These are phyloP conservation scores for Umimayanthus chanpuru DNA, from an alignment of 92 coral and sea anemone genomes.

Conservation along the genomic window DNA sequence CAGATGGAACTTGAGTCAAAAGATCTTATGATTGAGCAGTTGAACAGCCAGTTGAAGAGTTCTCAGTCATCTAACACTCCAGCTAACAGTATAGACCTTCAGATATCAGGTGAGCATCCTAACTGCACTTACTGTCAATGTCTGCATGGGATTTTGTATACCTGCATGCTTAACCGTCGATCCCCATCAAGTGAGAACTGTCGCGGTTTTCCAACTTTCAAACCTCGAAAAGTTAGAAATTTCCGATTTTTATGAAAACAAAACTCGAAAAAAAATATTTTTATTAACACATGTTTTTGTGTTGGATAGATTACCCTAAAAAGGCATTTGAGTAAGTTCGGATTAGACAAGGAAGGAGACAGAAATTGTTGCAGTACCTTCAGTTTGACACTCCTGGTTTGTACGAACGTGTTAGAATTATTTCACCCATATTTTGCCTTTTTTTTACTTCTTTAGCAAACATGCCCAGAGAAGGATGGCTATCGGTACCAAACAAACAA, in stretches of 20 bases:
- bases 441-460: conserved; percentile 55
- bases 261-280: no score
- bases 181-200: no score
- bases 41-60: conserved; percentile 79
- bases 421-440: not conserved
- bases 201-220: no score
- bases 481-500: conserved; percentile 93
- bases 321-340: no score
- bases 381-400: not conserved
- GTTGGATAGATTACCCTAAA: no score
- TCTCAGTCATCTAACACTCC: conserved; percentile 48
- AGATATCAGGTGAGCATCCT: conserved; percentile 64
- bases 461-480: conserved; percentile 95
- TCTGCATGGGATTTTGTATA: no score
- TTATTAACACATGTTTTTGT: no score
- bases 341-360: not conserved
- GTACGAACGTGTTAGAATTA: no score
- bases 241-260: no score
- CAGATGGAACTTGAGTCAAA: conserved; percentile 97
- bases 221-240: no score
- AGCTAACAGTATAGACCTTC: conserved; percentile 61
- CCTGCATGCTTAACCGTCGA: no score
- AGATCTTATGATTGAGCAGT: conserved; percentile 90
- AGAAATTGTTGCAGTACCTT: not conserved
- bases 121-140: no score